These are phyloP conservation scores for Bambusicola thoracicus DNA, from an alignment of 2,113 vertebrate genomes.

Conservation along the genomic window DNA sequence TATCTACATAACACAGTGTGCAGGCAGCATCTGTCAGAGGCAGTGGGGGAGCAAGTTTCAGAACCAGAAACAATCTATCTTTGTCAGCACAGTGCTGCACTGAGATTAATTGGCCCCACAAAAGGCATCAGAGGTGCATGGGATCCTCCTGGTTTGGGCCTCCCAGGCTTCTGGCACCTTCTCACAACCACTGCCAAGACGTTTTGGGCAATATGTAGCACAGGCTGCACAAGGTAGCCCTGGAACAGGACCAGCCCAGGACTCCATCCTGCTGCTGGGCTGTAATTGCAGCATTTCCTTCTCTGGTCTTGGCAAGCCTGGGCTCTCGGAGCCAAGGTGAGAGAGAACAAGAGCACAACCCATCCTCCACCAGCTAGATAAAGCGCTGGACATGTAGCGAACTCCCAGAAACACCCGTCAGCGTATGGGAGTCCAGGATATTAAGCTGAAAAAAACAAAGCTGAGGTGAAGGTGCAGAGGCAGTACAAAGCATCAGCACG, in stretches of 20 bases:
- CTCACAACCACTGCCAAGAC: rapidly evolving
- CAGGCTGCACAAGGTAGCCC: background rate
- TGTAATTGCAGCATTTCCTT: background rate
- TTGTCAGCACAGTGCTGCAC: background rate
- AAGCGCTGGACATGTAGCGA: background rate
- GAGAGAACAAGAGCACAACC: rapidly evolving
- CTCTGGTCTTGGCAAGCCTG: background rate
- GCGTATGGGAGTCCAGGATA: background rate
- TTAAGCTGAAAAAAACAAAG: background rate
- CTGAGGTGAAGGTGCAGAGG: background rate
- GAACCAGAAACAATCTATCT: background rate
- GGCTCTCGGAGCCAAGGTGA: background rate
- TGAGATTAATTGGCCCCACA: background rate
- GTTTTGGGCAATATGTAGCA: no score
- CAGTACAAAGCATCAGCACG: background rate
- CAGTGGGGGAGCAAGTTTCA: background rate
- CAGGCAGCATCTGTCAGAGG: background rate
- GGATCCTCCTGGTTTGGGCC: background rate
- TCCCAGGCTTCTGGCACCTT: background rate
- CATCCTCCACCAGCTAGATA: background rate
- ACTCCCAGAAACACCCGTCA: background rate
- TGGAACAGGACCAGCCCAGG: background rate
- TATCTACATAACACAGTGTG: rapidly evolving
- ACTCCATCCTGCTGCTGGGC: background rate
- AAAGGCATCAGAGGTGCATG: rapidly evolving